These are phyloP conservation scores for Falco peregrinus DNA, from an alignment of 2,797 vertebrate species.

Conservation along the genomic window DNA sequence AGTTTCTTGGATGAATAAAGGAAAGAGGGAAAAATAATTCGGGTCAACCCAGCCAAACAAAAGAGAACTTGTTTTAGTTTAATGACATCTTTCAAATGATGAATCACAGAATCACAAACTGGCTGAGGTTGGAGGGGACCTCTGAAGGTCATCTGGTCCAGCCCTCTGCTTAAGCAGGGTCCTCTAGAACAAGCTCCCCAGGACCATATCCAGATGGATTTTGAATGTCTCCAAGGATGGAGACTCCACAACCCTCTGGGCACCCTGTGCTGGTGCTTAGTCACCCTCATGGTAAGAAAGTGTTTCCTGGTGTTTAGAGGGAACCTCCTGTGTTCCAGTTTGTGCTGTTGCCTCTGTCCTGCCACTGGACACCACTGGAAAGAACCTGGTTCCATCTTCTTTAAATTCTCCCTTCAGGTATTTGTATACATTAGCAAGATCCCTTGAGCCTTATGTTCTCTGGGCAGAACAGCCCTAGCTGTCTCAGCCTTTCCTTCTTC, in stretches of 20 bases:
- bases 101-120: background rate
- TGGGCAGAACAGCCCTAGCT: background rate
- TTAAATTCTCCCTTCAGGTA: background rate
- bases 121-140: background rate
- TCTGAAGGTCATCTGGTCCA: background rate
- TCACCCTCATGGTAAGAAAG: background rate
- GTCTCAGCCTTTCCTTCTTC: background rate
- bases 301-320: background rate
- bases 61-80: background rate
- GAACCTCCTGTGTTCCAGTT: background rate
- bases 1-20: background rate
- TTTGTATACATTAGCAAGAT: background rate
- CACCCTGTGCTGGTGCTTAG: background rate
- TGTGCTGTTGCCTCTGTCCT: background rate
- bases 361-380: background rate
- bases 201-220: background rate
- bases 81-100: background rate
- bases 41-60: background rate
- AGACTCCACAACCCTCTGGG: background rate
- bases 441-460: background rate
- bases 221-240: background rate
- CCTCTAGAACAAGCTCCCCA: background rate
- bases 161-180: background rate
- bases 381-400: background rate
- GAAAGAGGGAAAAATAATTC: background rate